Evolutionary conservation across 2,113 vertebrate genomes (phyloP).

Genomic region (Elaphurus davidianus): DNA sequence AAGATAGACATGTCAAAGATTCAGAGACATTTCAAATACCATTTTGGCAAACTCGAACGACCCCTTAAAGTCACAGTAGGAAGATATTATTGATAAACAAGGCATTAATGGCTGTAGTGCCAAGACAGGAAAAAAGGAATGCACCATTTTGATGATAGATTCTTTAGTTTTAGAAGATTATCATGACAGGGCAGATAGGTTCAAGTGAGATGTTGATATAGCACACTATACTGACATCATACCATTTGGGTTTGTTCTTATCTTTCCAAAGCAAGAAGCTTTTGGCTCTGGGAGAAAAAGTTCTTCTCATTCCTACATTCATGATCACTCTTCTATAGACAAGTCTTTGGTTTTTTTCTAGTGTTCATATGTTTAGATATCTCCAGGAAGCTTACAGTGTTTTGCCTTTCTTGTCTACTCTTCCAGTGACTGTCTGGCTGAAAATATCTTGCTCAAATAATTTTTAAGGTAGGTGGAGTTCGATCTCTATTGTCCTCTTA

Average conservation of each 20-base stretch:
- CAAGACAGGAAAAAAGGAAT: not conserved
- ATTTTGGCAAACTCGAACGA: not conserved
- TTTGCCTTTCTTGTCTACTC: not conserved
- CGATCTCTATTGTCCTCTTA: not conserved
- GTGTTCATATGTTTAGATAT: not conserved
- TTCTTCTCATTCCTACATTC: not conserved
- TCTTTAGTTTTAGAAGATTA: not conserved
- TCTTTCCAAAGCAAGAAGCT: not conserved
- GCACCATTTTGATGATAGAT: not conserved
- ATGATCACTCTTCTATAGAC: not conserved
- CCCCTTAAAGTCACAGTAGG: not conserved
- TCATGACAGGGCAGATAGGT: not conserved
- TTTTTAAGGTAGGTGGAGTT: not conserved
- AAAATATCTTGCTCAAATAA: slow-evolving; percentile 4
- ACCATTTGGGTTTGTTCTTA: not conserved
- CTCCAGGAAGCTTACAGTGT: not conserved
- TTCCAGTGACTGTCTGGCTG: not conserved
- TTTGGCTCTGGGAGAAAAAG: not conserved
- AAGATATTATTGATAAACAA: not conserved
- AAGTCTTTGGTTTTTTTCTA: not conserved
- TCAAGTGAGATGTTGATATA: not conserved
- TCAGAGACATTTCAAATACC: not conserved
- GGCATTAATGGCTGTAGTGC: not conserved
- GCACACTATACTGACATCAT: not conserved
- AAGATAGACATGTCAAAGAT: not conserved